A percentile compares a stretch with the other conserved stretches of the same genome.
phyloP scores from a whole-genome alignment of 2,888 invertebrate genomes.

The Platycnemis pennipes region DNA sequence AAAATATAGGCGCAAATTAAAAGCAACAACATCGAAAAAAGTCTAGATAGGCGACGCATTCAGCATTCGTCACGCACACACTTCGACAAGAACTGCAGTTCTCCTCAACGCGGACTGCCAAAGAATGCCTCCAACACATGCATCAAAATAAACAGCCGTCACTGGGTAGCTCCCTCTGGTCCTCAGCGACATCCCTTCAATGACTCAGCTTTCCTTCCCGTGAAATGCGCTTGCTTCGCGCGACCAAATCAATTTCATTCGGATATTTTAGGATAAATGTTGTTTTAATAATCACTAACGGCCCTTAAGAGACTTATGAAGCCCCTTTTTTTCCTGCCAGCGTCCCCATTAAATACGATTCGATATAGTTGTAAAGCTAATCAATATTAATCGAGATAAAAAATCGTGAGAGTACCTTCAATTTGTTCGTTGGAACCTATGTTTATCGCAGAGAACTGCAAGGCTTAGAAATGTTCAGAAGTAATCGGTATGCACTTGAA shows the following conservation, averaged over 20 bases:
- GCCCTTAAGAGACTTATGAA: neutral
- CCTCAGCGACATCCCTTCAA: neutral
- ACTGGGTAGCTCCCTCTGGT: neutral
- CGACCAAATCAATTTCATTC: neutral
- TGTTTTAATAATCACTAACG: neutral
- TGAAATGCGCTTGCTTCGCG: neutral
- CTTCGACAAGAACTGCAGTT: neutral
- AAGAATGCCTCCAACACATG: neutral
- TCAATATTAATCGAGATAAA: no score
- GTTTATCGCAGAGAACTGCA: no score
- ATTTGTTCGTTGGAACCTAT: no score
- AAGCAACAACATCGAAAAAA: neutral
- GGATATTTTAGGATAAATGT: slow-evolving; percentile 17
- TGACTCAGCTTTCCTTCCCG: neutral
- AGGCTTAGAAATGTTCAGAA: no score
- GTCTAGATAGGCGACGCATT: neutral
- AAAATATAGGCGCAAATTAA: neutral
- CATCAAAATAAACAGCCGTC: neutral
- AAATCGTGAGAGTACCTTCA: no score
- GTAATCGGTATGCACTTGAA: no score
- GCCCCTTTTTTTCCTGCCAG: neutral
- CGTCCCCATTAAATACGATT: neutral
- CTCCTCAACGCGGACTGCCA: neutral
- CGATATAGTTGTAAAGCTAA: no score
- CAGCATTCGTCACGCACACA: neutral